Evolutionary conservation across 1,140 invertebrate genomes (phyloP).

Genomic region (Colletes latitarsis): DNA sequence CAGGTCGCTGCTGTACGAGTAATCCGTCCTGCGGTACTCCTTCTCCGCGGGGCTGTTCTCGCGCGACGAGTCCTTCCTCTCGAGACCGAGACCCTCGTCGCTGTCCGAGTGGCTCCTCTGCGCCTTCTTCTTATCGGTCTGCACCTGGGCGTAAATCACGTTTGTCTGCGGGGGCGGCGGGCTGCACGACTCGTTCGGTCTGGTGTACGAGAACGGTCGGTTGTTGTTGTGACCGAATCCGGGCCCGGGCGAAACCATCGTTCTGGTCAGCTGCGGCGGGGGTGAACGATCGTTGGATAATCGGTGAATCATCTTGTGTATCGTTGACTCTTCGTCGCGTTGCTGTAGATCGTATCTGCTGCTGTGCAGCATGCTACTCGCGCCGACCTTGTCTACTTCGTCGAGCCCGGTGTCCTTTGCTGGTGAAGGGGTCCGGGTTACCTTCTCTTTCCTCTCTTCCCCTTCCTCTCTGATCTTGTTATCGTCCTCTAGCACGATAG

Average conservation of each 20-base stretch:
- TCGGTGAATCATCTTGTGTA: slow-evolving; percentile 78
- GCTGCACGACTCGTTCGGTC: slow-evolving; percentile 79
- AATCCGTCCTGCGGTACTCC: slow-evolving; percentile 73
- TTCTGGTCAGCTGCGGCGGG: slow-evolving; percentile 83
- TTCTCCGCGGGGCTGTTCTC: slow-evolving; percentile 79
- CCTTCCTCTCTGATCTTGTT: slow-evolving; percentile 18
- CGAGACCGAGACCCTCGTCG: slow-evolving; percentile 88
- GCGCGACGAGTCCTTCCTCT: slow-evolving; percentile 81
- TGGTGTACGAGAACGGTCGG: slow-evolving; percentile 88
- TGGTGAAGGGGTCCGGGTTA: slow-evolving; percentile 34
- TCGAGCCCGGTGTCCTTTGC: slow-evolving; percentile 43
- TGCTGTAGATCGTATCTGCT: slow-evolving; percentile 73
- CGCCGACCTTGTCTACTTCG: slow-evolving; percentile 69
- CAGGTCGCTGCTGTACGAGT: slow-evolving; percentile 71
- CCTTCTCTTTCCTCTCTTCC: slow-evolving; percentile 8
- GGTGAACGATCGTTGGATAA: slow-evolving; percentile 81
- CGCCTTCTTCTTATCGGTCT: slow-evolving; percentile 83
- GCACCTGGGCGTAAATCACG: slow-evolving; percentile 89
- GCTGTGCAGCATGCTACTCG: slow-evolving; percentile 74
- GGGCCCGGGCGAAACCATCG: slow-evolving; percentile 83
- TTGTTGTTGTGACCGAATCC: slow-evolving; percentile 87
- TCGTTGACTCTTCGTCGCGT: slow-evolving; percentile 72
- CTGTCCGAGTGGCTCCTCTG: slow-evolving; percentile 85
- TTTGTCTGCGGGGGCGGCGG: slow-evolving; percentile 66
- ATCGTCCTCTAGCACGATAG: slow-evolving; percentile 41